A percentile compares a stretch with the other conserved stretches of the same genome.
Evolutionary conservation across 2,797 vertebrate species (phyloP).

Genomic region (Meriones psammophilus): DNA sequence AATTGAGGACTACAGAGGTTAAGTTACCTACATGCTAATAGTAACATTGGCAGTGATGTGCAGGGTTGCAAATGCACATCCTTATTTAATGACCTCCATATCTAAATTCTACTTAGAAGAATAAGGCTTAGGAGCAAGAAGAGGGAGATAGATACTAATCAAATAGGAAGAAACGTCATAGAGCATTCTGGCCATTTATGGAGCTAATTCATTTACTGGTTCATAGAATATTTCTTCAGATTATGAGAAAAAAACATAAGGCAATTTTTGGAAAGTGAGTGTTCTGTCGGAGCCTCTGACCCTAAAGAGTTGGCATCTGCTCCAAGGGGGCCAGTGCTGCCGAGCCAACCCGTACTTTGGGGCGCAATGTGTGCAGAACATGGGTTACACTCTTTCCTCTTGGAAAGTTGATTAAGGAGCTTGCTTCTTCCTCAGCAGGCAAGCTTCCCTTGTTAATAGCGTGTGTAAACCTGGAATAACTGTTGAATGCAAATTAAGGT

Average conservation of each 20-base stretch:
- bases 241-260: conserved; percentile 12
- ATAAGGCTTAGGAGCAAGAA: neutral
- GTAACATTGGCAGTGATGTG: conserved; percentile 7
- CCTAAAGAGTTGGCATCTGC: neutral
- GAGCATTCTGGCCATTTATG: neutral
- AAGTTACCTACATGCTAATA: neutral
- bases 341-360: neutral
- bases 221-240: conserved; percentile 8
- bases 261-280: neutral
- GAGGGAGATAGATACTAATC: neutral
- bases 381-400: conserved; percentile 37
- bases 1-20: neutral
- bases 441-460: conserved; percentile 82
- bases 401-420: conserved; percentile 69
- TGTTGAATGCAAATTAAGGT: conserved; percentile 84
- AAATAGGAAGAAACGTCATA: neutral
- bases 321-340: neutral
- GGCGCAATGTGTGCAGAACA: neutral
- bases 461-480: conserved; percentile 77
- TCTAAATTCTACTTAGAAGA: neutral
- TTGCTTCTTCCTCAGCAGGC: conserved; percentile 63
- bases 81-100: conserved; percentile 14
- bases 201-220: neutral
- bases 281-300: no score
- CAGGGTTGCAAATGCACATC: neutral